phyloP scores from a whole-genome alignment of 2,888 invertebrate species.

The Agonopterix heracliana region DNA sequence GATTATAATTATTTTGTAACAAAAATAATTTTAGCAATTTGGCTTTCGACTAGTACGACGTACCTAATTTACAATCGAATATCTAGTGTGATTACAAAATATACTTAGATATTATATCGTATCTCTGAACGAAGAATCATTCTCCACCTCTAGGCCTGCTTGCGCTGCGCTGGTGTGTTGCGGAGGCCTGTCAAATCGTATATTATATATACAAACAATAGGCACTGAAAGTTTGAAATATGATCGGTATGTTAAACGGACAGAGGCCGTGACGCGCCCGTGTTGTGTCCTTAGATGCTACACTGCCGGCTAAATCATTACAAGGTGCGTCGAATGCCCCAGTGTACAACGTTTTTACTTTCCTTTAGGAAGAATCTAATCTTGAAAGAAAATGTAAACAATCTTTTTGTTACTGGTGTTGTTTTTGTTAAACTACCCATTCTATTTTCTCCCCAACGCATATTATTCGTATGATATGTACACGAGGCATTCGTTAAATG shows the following conservation, averaged over 20 bases:
- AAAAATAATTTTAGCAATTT: slow-evolving; percentile 59
- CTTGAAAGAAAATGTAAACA: not conserved
- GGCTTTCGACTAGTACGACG: slow-evolving; percentile 39
- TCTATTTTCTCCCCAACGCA: too few species aligned
- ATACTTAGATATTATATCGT: slow-evolving; percentile 60
- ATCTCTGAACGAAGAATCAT: slow-evolving; percentile 57
- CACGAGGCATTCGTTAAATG: slow-evolving; percentile 38
- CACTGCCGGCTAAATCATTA: slow-evolving; percentile 47
- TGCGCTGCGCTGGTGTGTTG: slow-evolving; percentile 19
- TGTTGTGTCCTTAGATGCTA: slow-evolving; percentile 21
- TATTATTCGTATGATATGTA: slow-evolving; percentile 19
- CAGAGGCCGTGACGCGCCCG: slow-evolving; percentile 10
- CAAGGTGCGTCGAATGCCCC: slow-evolving; percentile 46
- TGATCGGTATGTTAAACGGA: slow-evolving; percentile 33
- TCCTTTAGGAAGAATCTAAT: not conserved
- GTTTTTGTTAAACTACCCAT: too few species aligned
- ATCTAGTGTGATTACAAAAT: slow-evolving; percentile 56
- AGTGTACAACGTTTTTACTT: not conserved
- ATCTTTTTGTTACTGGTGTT: too few species aligned
- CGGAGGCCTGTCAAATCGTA: slow-evolving; percentile 32
- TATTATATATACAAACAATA: slow-evolving; percentile 54
- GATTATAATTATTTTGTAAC: slow-evolving; percentile 32
- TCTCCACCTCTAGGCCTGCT: slow-evolving; percentile 23
- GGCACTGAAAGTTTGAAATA: slow-evolving; percentile 58
- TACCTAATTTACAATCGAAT: slow-evolving; percentile 43